Evolutionary conservation across 2,113 vertebrate species (phyloP).

Genomic region (Hucho hucho): DNA sequence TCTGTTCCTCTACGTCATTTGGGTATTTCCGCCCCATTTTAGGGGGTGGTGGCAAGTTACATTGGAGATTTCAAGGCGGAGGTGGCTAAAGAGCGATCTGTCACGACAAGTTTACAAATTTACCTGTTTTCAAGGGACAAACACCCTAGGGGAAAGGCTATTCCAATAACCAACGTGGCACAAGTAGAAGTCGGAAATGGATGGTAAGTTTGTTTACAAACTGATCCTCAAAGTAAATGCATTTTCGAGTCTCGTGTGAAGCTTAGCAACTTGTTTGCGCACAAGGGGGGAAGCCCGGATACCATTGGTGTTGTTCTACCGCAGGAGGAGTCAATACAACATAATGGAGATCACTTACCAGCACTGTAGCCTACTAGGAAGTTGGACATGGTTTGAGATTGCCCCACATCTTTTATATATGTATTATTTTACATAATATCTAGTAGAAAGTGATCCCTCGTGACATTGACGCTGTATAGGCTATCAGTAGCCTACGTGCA

Average conservation of each 20-base stretch:
- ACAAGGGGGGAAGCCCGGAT: constrained; percentile 65
- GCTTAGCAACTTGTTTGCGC: constrained; percentile 38
- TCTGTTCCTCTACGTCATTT: constrained; percentile 58
- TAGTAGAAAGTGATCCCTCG: neutral
- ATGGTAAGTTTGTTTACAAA: constrained; percentile 49
- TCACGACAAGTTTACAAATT: constrained; percentile 27
- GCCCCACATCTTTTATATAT: too few species aligned
- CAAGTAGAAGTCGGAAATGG: constrained; percentile 49
- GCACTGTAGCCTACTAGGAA: neutral
- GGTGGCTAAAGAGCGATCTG: constrained; percentile 17
- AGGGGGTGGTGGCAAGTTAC: constrained; percentile 53
- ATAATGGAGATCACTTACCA: constrained; percentile 15
- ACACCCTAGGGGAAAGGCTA: neutral
- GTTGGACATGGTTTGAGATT: neutral
- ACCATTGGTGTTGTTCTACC: constrained; percentile 24
- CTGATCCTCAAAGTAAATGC: neutral
- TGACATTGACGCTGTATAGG: too few species aligned
- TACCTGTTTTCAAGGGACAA: neutral
- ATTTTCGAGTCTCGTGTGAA: neutral
- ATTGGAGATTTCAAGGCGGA: constrained; percentile 8
- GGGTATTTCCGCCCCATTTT: constrained; percentile 73
- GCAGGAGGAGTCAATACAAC: constrained; percentile 24
- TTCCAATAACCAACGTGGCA: constrained; percentile 8
- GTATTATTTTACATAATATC: neutral
- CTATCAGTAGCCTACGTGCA: too few species aligned